Percentiles rank a stretch among this genome's conserved stretches.
These are phyloP conservation scores for Papilio demoleus DNA, from an alignment of 2,888 invertebrate genomes.

Conservation along the genomic window DNA sequence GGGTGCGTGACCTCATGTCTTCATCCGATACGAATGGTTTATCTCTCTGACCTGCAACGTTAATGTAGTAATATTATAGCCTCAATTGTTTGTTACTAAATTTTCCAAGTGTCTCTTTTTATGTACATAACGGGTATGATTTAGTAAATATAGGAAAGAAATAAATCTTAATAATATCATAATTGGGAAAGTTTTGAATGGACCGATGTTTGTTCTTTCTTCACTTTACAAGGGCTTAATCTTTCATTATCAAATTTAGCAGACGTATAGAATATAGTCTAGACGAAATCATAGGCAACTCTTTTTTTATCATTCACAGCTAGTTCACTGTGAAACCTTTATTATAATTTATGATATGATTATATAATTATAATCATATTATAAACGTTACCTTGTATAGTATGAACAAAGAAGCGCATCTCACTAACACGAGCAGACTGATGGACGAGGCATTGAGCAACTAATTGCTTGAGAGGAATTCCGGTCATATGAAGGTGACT, in stretches of 20 bases:
- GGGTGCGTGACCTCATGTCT: slow-evolving; percentile 86
- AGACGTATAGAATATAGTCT: too few species aligned
- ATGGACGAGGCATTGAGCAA: slow-evolving; percentile 19
- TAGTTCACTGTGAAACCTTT: too few species aligned
- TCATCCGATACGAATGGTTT: slow-evolving; percentile 88
- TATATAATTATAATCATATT: too few species aligned
- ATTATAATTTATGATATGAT: too few species aligned
- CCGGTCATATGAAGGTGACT: slow-evolving; percentile 29
- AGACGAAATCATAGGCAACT: too few species aligned
- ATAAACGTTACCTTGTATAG: slow-evolving; percentile 5
- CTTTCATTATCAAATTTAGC: too few species aligned
- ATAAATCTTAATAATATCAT: too few species aligned
- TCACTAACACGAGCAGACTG: slow-evolving; percentile 27
- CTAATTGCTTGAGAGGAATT: slow-evolving; percentile 30
- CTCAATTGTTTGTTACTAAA: not conserved
- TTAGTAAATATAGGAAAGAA: not conserved
- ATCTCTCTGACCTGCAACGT: slow-evolving; percentile 84
- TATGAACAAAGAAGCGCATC: slow-evolving; percentile 36
- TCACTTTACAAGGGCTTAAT: too few species aligned
- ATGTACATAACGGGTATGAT: too few species aligned
- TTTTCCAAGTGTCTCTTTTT: not conserved
- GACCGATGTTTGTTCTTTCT: too few species aligned
- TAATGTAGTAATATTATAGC: not conserved
- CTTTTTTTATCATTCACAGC: too few species aligned
- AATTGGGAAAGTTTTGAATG: too few species aligned